Percentiles rank a stretch among this genome's conserved stretches.
Conservation (phyloP, 2,888 invertebrate species). For the Agrochola macilenta region DNA sequence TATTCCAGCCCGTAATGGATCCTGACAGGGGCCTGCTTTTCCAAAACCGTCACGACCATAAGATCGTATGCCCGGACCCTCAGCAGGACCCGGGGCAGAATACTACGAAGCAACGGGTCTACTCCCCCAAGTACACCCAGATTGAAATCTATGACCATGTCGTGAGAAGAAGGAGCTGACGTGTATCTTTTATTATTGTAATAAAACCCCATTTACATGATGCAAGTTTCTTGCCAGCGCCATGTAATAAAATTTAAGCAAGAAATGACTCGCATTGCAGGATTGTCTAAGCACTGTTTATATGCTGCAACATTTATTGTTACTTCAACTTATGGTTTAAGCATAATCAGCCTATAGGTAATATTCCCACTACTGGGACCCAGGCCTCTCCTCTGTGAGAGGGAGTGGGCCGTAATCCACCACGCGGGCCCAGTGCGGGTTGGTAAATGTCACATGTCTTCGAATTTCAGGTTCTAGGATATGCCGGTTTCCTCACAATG, state of each 20-base stretch:
- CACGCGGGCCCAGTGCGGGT: too few species aligned
- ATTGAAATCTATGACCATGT: constrained; percentile 95
- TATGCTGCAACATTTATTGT: not conserved
- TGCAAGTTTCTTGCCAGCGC: not conserved
- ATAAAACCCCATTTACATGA: not conserved
- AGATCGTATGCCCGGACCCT: constrained; percentile 94
- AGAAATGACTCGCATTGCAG: not conserved
- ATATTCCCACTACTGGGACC: too few species aligned
- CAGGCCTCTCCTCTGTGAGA: too few species aligned
- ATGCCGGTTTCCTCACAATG: too few species aligned
- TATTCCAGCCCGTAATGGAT: constrained; percentile 91
- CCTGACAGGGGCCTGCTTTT: constrained; percentile 94
- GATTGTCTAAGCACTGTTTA: not conserved
- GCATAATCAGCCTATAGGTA: too few species aligned
- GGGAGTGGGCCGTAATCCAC: too few species aligned
- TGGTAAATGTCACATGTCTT: too few species aligned
- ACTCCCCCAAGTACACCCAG: constrained; percentile 93
- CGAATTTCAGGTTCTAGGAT: too few species aligned
- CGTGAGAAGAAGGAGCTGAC: constrained; percentile 90
- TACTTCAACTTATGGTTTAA: not conserved
- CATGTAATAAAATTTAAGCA: not conserved
- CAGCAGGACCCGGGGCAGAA: constrained; percentile 91
- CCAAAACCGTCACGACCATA: constrained; percentile 95
- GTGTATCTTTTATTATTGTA: not conserved
- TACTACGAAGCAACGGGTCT: constrained; percentile 91